Conservation (phyloP, 2,113 vertebrate genomes). For the Tor tambroides region DNA sequence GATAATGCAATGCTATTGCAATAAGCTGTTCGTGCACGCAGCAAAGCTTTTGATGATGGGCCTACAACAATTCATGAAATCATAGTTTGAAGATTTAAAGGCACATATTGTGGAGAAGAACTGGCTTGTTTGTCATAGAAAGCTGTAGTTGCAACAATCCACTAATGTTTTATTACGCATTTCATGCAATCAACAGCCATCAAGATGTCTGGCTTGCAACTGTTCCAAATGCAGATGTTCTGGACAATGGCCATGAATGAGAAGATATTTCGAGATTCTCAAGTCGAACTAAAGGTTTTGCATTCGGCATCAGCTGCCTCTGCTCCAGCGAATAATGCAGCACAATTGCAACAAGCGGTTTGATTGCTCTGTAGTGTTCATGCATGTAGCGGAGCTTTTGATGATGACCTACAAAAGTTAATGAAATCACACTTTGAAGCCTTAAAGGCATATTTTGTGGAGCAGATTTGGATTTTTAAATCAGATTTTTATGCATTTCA, state of each 20-base stretch:
- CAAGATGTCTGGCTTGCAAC: background rate
- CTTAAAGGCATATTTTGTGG: background rate
- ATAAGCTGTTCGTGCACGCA: background rate
- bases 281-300: background rate
- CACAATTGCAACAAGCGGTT: no score
- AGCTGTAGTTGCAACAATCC: background rate
- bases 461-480: background rate
- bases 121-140: constrained; percentile 46
- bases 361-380: no score
- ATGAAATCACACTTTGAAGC: no score
- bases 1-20: no score
- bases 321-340: background rate
- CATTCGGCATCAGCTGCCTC: background rate
- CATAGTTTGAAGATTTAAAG: constrained; percentile 31
- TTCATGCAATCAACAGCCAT: constrained; percentile 35
- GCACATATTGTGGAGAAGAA: constrained; percentile 24
- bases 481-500: background rate
- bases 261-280: background rate
- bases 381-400: no score
- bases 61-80: constrained; percentile 20
- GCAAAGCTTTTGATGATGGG: background rate
- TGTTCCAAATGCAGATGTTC: background rate
- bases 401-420: constrained; percentile 28
- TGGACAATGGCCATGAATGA: background rate
- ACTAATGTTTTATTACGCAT: background rate